Evolutionary conservation across 2,113 vertebrate genomes (phyloP), one percentile per base, ranked within the genome.

Genomic region (Heloderma charlesbogerti): DNA sequence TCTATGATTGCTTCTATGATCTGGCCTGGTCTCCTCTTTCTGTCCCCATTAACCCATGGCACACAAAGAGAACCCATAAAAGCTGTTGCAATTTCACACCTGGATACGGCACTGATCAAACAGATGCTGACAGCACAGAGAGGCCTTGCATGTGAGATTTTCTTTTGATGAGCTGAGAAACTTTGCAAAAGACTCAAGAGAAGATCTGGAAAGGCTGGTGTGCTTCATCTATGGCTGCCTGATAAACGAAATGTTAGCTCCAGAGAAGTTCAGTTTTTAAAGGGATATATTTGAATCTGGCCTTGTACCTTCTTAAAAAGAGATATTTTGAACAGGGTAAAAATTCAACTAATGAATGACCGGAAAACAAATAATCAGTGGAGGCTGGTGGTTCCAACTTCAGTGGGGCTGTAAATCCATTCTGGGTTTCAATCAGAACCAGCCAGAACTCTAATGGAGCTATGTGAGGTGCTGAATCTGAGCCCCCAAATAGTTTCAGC

Each of bases 231-330:
- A 1, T 0, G 0, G 16, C 29, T 0, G 15, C 31, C 45, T 25
- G n/a, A 85, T 83, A 75, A 79, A 4, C 37, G n/a, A 48, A 69
- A 74, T 20, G 2, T 13, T 5, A 57, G 12, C 85, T 88, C 15
- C 51, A 92, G 80, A 83, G 27, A 29, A 78, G 89, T 86, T 90
- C 12, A 83, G 90, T 92, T 72, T 83, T 74, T 71, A 60, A 89
- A 29, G 0, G 87, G 90, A 83, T 89, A 67, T 51, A 6, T 5
- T 2, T 85, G 22, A 40, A 63, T 40, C 54, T 83, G 34, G 45
- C 8, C 43, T 13, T 5, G 81, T 89, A 93, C 1, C 25, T 89
- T 60, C 7, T 81, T 1, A 37, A 4, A 79, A 89, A 57, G 22
- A 89, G 3, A 66, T 91, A 48, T 88, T 87, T 16, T 40, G 79